Evolutionary conservation across 2,113 vertebrate genomes (phyloP).

Genomic region (Fukomys damarensis): DNA sequence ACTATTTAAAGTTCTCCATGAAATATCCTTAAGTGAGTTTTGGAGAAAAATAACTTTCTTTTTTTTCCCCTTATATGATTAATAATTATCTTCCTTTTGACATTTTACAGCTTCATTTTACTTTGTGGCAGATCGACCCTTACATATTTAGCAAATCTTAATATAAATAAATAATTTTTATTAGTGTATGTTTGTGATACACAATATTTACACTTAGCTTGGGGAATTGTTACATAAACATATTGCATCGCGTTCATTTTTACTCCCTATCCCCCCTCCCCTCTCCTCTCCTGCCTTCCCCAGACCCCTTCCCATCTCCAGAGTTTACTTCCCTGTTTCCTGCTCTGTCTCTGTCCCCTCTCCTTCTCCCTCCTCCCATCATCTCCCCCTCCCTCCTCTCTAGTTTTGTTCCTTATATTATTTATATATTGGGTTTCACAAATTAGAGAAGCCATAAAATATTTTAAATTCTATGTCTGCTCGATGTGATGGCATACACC

Average conservation of each 20-base stretch:
- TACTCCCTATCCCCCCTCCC: not conserved
- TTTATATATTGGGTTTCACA: not conserved
- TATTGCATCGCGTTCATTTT: not conserved
- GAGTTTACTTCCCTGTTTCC: not conserved
- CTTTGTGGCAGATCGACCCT: slow-evolving; percentile 5
- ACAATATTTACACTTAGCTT: not conserved
- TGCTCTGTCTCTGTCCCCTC: not conserved
- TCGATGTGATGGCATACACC: not conserved
- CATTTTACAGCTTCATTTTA: slow-evolving; percentile 28
- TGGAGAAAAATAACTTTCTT: not conserved
- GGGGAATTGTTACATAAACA: not conserved
- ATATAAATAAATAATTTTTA: not conserved
- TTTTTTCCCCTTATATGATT: slow-evolving; percentile 54
- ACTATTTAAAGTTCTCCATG: slow-evolving; percentile 37
- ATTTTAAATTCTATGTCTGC: not conserved
- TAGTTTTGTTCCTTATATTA: not conserved
- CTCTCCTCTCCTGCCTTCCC: not conserved
- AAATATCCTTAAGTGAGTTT: slow-evolving; percentile 42
- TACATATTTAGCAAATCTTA: slow-evolving; percentile 14
- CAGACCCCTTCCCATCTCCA: not conserved
- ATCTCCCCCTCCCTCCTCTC: not conserved
- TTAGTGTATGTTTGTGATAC: not conserved
- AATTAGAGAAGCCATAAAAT: not conserved
- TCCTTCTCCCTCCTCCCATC: not conserved
- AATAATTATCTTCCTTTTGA: slow-evolving; percentile 48